Percentiles rank a stretch among this genome's conserved stretches.
These are phyloP conservation scores for Drosophila siamana DNA, from an alignment of 2,888 invertebrate species.

Conservation along the genomic window DNA sequence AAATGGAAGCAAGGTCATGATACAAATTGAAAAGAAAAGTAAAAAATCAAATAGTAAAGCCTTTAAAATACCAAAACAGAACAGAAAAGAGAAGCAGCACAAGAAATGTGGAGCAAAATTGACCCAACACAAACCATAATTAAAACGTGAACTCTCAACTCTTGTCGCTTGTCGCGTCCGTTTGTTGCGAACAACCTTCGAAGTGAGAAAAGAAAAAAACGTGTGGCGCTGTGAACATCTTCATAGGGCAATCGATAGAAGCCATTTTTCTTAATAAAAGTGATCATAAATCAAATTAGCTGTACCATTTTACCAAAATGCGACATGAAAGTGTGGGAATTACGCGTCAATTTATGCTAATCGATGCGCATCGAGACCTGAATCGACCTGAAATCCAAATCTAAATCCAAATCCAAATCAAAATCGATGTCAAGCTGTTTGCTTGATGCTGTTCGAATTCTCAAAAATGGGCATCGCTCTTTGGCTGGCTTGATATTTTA, in stretches of 20 bases:
- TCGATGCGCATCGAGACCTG: conserved; percentile 50
- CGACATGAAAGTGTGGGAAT: conserved; percentile 78
- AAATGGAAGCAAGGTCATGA: neutral
- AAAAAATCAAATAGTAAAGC: neutral
- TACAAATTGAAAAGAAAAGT: neutral
- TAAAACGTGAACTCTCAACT: neutral
- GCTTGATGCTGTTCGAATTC: conserved; percentile 23
- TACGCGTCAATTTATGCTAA: conserved; percentile 73
- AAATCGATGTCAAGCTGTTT: conserved; percentile 51
- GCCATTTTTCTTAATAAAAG: conserved; percentile 67
- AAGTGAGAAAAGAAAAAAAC: neutral
- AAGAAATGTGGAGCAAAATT: neutral
- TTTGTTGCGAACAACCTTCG: conserved; percentile 6
- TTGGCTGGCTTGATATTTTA: conserved; percentile 66
- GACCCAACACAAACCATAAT: neutral
- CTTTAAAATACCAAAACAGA: neutral
- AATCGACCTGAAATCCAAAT: conserved; percentile 26
- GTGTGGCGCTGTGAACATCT: conserved; percentile 42
- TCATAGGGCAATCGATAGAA: conserved; percentile 35
- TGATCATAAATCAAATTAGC: conserved; percentile 72
- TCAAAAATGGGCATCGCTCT: conserved; percentile 25
- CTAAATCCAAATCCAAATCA: conserved; percentile 6
- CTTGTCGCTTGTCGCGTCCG: neutral
- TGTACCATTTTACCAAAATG: conserved; percentile 72
- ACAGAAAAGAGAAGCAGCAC: neutral